phyloP scores from a whole-genome alignment of 2,797 vertebrate species.

The Mus caroli region DNA sequence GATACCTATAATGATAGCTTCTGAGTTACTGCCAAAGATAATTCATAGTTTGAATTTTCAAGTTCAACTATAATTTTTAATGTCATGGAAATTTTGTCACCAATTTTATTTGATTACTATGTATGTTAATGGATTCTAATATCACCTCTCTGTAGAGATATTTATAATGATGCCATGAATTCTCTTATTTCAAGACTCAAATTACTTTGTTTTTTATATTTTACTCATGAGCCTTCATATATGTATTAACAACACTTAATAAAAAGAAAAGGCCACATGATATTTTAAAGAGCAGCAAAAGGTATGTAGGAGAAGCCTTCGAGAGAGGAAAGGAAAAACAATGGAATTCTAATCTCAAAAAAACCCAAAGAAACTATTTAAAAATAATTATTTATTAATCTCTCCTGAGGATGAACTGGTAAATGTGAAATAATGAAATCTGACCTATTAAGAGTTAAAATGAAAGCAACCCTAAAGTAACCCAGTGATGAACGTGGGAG shows the following conservation, averaged over 20 bases:
- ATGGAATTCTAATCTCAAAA: background rate
- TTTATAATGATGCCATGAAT: conserved; percentile 29
- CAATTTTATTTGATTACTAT: conserved; percentile 60
- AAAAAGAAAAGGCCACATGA: too few relatives aligned
- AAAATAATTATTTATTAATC: background rate
- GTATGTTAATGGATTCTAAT: conserved; percentile 48
- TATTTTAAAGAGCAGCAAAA: background rate
- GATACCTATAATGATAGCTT: conserved; percentile 39
- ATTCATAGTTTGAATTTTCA: conserved; percentile 57
- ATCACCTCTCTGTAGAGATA: background rate
- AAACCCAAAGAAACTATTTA: background rate
- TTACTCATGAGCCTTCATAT: too few relatives aligned
- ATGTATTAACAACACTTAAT: background rate
- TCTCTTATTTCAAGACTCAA: background rate
- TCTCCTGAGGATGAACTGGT: background rate
- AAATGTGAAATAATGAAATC: conserved; percentile 4
- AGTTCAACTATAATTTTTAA: conserved; percentile 65
- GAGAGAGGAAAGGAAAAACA: background rate
- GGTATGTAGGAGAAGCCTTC: background rate
- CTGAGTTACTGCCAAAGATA: conserved; percentile 27
- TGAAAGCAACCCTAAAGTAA: conserved; percentile 50
- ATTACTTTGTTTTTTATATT: background rate
- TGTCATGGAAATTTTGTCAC: conserved; percentile 51
- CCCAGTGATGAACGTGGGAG: background rate
- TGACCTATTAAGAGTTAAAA: background rate